Conservation (phyloP, 1,140 invertebrate genomes). For the Drosophila albomicans region DNA sequence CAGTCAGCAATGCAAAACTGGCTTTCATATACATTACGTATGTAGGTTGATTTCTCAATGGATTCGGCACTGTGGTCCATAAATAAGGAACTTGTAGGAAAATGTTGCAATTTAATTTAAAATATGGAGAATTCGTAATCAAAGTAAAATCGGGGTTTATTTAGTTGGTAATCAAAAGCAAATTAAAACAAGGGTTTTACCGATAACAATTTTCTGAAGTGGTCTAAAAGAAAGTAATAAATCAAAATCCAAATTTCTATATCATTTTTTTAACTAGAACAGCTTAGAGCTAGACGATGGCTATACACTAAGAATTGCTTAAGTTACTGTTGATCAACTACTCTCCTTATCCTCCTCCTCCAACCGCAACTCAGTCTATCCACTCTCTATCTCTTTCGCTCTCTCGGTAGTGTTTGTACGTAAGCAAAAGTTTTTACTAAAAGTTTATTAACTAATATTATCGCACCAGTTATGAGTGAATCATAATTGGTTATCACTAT, state of each 20-base stretch:
- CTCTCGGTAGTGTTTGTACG: background rate
- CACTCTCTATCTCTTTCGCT: too few relatives aligned
- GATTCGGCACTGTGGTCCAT: too few relatives aligned
- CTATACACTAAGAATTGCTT: conserved; percentile 32
- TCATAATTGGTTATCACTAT: conserved; percentile 39
- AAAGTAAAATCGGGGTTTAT: too few relatives aligned
- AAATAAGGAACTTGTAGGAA: too few relatives aligned
- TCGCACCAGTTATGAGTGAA: conserved; percentile 16
- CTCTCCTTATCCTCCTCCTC: conserved; percentile 91
- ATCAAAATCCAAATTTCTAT: background rate
- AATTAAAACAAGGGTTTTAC: too few relatives aligned
- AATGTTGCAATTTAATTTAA: too few relatives aligned
- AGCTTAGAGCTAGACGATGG: conserved; percentile 48
- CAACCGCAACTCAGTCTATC: conserved; percentile 85
- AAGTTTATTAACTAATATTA: conserved; percentile 17
- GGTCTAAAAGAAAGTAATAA: too few relatives aligned
- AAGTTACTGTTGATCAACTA: conserved; percentile 52
- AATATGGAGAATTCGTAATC: too few relatives aligned
- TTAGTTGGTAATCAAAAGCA: too few relatives aligned
- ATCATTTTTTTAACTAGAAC: conserved; percentile 60
- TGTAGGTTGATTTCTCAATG: too few relatives aligned
- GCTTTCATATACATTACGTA: background rate
- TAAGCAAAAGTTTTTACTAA: background rate
- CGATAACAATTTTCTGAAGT: too few relatives aligned
- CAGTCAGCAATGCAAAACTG: background rate